Base-by-base conservation (phyloP, 2,113 vertebrate species). In the Corythoichthys haematopterus region DNA sequence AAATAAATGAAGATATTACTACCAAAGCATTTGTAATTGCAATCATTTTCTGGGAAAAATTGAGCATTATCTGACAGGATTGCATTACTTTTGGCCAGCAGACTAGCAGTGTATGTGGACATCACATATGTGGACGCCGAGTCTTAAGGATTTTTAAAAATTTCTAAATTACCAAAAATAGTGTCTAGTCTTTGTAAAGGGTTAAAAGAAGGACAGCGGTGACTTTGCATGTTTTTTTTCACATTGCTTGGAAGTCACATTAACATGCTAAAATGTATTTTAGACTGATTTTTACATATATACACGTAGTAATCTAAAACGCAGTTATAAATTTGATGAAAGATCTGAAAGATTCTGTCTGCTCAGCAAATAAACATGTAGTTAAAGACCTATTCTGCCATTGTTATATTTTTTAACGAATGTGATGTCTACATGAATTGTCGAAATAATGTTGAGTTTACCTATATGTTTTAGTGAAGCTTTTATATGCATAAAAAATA, bases 321-420 rank as follows among this genome's bases (percentile, higher is more conserved):
- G 47, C 14, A 51, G 20, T 16, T 51, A 15, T 76, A 67, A n/a
- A 75, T 53, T 64, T 37, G 50, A 65, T 78, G 20, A 40, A 56
- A 55, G 7, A 55, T 47, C 16, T 28, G 20, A 28, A 28, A 28
- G 20, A 4, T 64, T 52, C 13, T 69, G 33, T 64, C 15, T 40
- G 6, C 2, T 64, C 33, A 53, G 61, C 43, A 14, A 88, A 85
- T 81, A 88, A 88, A 85, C 38, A 61, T 56, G 9, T 71, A 52
- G 46, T 62, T 62, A 46, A 62, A 62, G 3, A 40, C 20, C 9
- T 20, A 4, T 16, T 1, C 16, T 56, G 10, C 63, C 55, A 65
- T 61, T 70, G 2, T 58, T 36, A 46, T 33, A 33, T 7, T 3
- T 45, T n/a, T 43, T 53, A 13, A 7, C 2, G n/a, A 53, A 53